phyloP scores from a whole-genome alignment of 2,888 invertebrate genomes.

The Tromatobia lineatoria region DNA sequence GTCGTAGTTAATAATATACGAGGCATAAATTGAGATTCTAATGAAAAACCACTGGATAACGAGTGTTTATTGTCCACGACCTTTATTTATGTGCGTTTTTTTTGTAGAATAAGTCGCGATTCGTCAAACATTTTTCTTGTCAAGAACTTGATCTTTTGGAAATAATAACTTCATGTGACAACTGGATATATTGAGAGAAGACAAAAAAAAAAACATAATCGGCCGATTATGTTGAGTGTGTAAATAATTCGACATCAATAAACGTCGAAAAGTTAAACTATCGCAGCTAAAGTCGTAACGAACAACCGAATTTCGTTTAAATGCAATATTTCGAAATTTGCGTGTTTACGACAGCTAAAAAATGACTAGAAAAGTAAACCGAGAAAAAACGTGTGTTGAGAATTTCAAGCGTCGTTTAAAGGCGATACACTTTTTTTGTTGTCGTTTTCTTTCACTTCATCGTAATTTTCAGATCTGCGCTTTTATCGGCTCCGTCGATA shows the following conservation, averaged over 20 bases:
- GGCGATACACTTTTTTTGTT: background rate
- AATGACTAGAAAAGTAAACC: constrained; percentile 11
- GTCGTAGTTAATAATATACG: background rate
- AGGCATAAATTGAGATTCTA: background rate
- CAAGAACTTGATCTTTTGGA: background rate
- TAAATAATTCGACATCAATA: constrained; percentile 50
- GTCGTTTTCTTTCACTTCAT: background rate
- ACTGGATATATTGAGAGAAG: constrained; percentile 26
- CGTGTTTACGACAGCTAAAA: constrained; percentile 1
- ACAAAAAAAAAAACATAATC: constrained; percentile 27
- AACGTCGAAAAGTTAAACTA: background rate
- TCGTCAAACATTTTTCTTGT: background rate
- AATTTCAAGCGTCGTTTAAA: background rate
- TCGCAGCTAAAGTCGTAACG: background rate
- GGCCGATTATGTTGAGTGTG: constrained; percentile 39
- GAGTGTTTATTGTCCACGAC: background rate
- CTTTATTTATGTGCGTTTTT: constrained; percentile 3
- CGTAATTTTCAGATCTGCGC: background rate
- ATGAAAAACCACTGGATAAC: background rate
- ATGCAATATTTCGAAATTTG: background rate
- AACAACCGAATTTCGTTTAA: constrained; percentile 14
- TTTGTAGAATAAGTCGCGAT: constrained; percentile 11
- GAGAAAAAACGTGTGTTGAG: background rate
- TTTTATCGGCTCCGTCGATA: too few relatives aligned
- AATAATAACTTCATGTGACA: background rate